These are phyloP conservation scores for Paragorgia papillata DNA, from an alignment of 92 coral and sea anemone species.

Conservation along the genomic window DNA sequence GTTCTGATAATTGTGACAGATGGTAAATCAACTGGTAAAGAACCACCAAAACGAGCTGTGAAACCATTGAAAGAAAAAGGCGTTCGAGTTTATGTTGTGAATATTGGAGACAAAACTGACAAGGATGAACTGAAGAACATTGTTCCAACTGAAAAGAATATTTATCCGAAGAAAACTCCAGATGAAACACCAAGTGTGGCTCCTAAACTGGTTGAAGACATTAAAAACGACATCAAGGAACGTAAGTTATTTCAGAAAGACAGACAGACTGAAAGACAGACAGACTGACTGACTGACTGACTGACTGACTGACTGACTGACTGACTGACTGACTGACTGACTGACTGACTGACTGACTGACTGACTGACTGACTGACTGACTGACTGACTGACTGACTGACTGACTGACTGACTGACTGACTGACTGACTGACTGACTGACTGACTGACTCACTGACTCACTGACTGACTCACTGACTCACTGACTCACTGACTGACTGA, in stretches of 20 bases:
- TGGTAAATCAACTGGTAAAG: slow-evolving; percentile 61
- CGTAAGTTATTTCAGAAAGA: slow-evolving; percentile 51
- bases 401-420: too few species aligned
- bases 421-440: too few species aligned
- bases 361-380: too few species aligned
- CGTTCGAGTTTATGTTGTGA: slow-evolving; percentile 77
- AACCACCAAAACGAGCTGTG: slow-evolving; percentile 58
- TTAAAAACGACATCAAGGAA: slow-evolving; percentile 59
- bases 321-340: too few species aligned
- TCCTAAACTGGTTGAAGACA: slow-evolving; percentile 52
- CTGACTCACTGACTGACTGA: too few species aligned
- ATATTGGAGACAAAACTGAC: slow-evolving; percentile 75
- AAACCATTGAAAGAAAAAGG: slow-evolving; percentile 67
- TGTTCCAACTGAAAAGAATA: slow-evolving; percentile 61
- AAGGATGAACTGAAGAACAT: slow-evolving; percentile 65
- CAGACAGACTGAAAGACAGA: slow-evolving; percentile 2
- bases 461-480: too few species aligned
- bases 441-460: too few species aligned
- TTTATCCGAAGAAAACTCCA: slow-evolving; percentile 51
- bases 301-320: too few species aligned
- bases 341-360: too few species aligned
- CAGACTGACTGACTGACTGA: slow-evolving; percentile 32
- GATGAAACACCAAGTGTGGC: slow-evolving; percentile 38
- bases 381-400: too few species aligned
- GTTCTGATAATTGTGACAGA: slow-evolving; percentile 81